Evolutionary conservation across 2,113 vertebrate species (phyloP).

Genomic region (Eurypyga helias): DNA sequence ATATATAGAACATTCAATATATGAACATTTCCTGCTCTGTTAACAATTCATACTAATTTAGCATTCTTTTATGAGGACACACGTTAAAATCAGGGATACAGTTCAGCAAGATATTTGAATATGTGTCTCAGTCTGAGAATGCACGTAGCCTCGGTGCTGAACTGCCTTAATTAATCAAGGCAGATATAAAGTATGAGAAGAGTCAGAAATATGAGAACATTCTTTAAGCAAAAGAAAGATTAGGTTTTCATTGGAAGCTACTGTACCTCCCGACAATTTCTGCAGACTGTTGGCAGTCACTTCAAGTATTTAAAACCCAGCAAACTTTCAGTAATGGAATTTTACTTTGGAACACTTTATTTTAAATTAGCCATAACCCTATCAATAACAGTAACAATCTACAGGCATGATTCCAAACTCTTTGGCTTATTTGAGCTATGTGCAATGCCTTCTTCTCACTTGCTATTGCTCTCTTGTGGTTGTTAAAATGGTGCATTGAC

Average conservation of each 20-base stretch:
- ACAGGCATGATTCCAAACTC: not conserved
- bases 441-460: not conserved
- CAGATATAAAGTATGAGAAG: not conserved
- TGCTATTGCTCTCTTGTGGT: not conserved
- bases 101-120: not conserved
- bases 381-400: slow-evolving; percentile 42
- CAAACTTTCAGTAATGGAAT: slow-evolving; percentile 26
- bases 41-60: not conserved
- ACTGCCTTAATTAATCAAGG: slow-evolving; percentile 15
- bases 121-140: not conserved
- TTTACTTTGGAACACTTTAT: slow-evolving; percentile 36
- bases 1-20: not conserved
- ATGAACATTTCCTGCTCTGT: not conserved
- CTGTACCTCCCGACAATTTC: not conserved
- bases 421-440: not conserved
- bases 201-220: slow-evolving; percentile 14
- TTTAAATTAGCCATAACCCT: slow-evolving; percentile 41
- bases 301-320: not conserved
- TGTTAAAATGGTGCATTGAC: not conserved
- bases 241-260: slow-evolving; percentile 38
- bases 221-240: slow-evolving; percentile 20
- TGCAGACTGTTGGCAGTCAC: not conserved
- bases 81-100: not conserved
- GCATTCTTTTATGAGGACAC: not conserved
- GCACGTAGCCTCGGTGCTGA: not conserved